Percentiles rank a stretch among this genome's conserved stretches.
Conservation (phyloP, 2,113 vertebrate species). For the Atractosteus spatula region DNA sequence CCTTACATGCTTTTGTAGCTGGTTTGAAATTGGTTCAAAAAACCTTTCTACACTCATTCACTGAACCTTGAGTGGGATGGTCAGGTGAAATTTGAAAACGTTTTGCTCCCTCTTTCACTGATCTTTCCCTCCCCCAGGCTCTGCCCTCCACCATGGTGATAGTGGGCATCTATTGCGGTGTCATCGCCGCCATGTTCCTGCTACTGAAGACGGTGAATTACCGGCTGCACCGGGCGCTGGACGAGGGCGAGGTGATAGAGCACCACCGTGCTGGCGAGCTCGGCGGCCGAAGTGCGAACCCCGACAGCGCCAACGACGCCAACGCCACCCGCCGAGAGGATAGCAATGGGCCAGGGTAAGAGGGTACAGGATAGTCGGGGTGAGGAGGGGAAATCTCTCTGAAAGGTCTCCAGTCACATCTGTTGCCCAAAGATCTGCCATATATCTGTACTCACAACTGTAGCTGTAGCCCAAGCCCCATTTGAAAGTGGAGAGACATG, state of each 20-base stretch:
- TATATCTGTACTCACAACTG: too few species aligned
- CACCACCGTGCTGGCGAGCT: slow-evolving; percentile 70
- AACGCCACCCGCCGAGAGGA: slow-evolving; percentile 75
- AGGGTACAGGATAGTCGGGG: background rate
- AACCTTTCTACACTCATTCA: too few species aligned
- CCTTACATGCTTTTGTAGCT: too few species aligned
- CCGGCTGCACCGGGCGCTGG: slow-evolving; percentile 91
- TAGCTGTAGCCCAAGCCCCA: too few species aligned
- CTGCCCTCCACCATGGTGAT: slow-evolving; percentile 95
- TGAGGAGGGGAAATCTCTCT: too few species aligned
- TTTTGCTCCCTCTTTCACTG: too few species aligned
- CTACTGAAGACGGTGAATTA: slow-evolving; percentile 95
- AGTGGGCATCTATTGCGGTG: slow-evolving; percentile 93
- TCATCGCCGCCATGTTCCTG: slow-evolving; percentile 89
- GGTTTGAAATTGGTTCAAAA: too few species aligned
- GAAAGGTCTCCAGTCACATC: too few species aligned
- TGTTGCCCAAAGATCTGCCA: too few species aligned
- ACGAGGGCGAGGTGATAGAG: slow-evolving; percentile 94
- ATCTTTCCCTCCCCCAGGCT: slow-evolving; percentile 68
- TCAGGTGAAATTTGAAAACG: too few species aligned
- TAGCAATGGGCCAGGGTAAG: slow-evolving; percentile 93
- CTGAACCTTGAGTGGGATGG: too few species aligned
- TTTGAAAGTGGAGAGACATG: too few species aligned
- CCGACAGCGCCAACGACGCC: slow-evolving; percentile 71
- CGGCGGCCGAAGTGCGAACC: slow-evolving; percentile 68